Conservation (phyloP, 1,140 invertebrate genomes). For the Probaryconus sp. region DNA sequence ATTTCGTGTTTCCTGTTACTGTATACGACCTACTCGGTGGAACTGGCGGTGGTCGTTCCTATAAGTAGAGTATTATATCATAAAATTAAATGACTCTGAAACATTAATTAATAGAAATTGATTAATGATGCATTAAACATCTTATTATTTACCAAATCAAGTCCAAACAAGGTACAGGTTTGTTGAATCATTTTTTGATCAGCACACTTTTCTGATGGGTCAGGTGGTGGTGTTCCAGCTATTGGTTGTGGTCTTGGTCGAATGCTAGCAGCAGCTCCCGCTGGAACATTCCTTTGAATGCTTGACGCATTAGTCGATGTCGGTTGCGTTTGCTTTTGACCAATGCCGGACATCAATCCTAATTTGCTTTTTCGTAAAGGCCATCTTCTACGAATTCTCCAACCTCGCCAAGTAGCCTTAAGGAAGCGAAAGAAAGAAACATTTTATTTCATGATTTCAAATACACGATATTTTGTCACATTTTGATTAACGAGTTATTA, state of each 20-base stretch:
- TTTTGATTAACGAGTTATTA: no score
- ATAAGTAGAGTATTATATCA: conserved; percentile 28
- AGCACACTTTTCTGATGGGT: conserved; percentile 86
- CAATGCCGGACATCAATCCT: conserved; percentile 47
- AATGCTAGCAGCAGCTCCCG: conserved; percentile 75
- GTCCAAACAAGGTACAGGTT: conserved; percentile 92
- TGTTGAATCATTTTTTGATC: conserved; percentile 92
- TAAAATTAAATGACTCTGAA: conserved; percentile 7
- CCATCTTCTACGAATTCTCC: conserved; percentile 85
- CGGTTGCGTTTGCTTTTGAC: conserved; percentile 48
- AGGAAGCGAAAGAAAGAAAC: conserved; percentile 71
- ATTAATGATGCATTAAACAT: no score
- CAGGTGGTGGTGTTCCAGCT: conserved; percentile 88
- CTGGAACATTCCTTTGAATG: conserved; percentile 68
- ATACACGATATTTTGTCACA: no score
- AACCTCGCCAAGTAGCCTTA: conserved; percentile 90
- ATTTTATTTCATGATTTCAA: no score
- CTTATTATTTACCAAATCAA: conserved; percentile 86
- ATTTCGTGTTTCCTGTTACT: conserved; percentile 93
- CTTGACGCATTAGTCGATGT: conserved; percentile 41
- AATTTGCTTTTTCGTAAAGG: conserved; percentile 80
- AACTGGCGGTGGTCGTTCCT: conserved; percentile 93
- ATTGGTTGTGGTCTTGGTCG: conserved; percentile 92
- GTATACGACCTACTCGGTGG: conserved; percentile 93
- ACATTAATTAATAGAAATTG: conserved; percentile 14